These are phyloP conservation scores for Rousettus madagascariensis DNA, from an alignment of 2,797 vertebrate genomes.

Conservation along the genomic window DNA sequence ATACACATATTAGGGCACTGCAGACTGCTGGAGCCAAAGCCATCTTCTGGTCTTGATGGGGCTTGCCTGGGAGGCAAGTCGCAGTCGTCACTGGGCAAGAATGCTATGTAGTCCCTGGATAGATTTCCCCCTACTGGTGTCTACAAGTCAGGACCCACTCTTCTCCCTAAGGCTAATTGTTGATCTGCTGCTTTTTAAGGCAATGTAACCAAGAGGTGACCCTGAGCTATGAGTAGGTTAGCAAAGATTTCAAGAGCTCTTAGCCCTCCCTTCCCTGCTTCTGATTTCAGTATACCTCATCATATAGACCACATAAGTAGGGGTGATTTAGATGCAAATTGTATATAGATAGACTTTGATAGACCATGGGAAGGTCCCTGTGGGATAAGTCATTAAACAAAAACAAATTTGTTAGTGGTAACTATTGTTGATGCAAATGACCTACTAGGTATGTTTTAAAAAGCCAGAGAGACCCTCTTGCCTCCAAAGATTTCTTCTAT, in stretches of 20 bases:
- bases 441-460: slow-evolving; percentile 9
- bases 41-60: slow-evolving; percentile 56
- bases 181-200: slow-evolving; percentile 15
- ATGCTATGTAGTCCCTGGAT: slow-evolving; percentile 37
- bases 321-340: not conserved
- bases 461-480: not conserved
- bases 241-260: not conserved
- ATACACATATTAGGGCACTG: not conserved
- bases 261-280: not conserved
- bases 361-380: not conserved
- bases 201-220: slow-evolving; percentile 27
- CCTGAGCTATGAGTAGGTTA: not conserved
- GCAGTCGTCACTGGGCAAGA: slow-evolving; percentile 50
- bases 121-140: not conserved
- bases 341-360: not conserved
- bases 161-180: not conserved
- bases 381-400: slow-evolving; percentile 14
- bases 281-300: slow-evolving; percentile 13
- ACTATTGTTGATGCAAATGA: not conserved
- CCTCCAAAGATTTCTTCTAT: not conserved
- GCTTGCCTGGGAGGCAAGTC: slow-evolving; percentile 41
- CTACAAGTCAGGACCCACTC: slow-evolving; percentile 43
- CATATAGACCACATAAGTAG: not conserved
- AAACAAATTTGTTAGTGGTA: not conserved
- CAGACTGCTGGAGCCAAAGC: not conserved